phyloP scores from a whole-genome alignment of 1,140 invertebrate species.

The Helicorthomorpha holstii region DNA sequence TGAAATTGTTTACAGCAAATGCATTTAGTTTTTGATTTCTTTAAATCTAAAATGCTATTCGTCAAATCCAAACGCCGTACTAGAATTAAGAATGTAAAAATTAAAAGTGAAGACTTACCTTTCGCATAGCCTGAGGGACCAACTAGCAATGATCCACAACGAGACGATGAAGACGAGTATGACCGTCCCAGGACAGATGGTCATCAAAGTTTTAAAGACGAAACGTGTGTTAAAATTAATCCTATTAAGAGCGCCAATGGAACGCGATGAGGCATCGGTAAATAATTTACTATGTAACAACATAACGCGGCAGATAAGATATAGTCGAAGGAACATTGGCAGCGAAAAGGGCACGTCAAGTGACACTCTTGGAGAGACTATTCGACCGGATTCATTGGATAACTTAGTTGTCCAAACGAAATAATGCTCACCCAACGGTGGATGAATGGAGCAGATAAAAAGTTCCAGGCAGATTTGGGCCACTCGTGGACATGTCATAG shows the following conservation, averaged over 20 bases:
- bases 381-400: constrained; percentile 72
- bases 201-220: constrained; percentile 99
- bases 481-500: constrained; percentile 93
- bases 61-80: not conserved
- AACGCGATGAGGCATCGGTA: constrained; percentile 84
- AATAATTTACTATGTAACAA: constrained; percentile 97
- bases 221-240: constrained; percentile 99
- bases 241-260: constrained; percentile 86
- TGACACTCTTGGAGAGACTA: constrained; percentile 59
- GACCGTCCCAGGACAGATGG: constrained; percentile 97
- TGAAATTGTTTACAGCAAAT: too few species aligned
- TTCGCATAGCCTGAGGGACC: constrained; percentile 96
- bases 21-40: too few species aligned
- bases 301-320: constrained; percentile 98
- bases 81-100: not conserved
- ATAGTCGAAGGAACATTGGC: constrained; percentile 97
- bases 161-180: constrained; percentile 97
- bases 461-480: constrained; percentile 84
- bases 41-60: not conserved
- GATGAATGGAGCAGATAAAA: constrained; percentile 88
- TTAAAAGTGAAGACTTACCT: constrained; percentile 45
- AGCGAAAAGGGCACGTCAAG: constrained; percentile 91
- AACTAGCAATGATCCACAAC: constrained; percentile 97
- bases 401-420: constrained; percentile 93
- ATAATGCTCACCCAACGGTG: constrained; percentile 87